Conservation (phyloP, 2,113 vertebrate species). For the Circaetus gallicus region DNA sequence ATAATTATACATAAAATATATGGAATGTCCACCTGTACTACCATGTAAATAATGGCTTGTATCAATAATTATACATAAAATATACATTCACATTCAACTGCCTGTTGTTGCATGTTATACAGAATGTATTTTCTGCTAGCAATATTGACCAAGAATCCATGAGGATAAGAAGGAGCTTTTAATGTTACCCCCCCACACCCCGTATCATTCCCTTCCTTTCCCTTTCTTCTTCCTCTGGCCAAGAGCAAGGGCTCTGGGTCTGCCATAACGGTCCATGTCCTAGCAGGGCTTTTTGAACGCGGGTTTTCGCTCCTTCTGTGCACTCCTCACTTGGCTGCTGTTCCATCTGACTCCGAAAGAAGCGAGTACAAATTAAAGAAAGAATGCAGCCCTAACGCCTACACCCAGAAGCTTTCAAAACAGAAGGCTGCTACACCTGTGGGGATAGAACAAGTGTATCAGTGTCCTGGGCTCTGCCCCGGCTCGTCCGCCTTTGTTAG, state of each 20-base stretch:
- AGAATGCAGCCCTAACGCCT: slow-evolving; percentile 72
- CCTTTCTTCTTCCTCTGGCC: background rate
- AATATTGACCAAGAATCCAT: background rate
- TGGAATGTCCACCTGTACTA: background rate
- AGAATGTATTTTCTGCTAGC: background rate
- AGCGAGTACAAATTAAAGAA: slow-evolving; percentile 71
- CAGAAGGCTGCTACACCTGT: slow-evolving; percentile 90
- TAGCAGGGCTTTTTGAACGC: background rate
- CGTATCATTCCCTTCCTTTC: background rate
- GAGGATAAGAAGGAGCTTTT: background rate
- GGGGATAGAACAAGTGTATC: slow-evolving; percentile 96
- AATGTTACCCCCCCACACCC: background rate
- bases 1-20: background rate
- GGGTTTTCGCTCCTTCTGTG: background rate
- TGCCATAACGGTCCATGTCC: background rate
- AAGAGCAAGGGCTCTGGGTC: background rate
- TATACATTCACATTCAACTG: background rate
- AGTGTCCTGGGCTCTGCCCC: slow-evolving; percentile 84
- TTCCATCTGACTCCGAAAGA: slow-evolving; percentile 58
- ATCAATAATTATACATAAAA: background rate
- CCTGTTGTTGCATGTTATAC: background rate
- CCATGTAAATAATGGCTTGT: background rate
- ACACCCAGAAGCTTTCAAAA: slow-evolving; percentile 77
- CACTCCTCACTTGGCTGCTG: slow-evolving; percentile 38
- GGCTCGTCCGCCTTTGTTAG: slow-evolving; percentile 80